A percentile compares a stretch with the other conserved stretches of the same genome.
Evolutionary conservation across 1,140 invertebrate genomes (phyloP).

Genomic region (Zophobas atratus): DNA sequence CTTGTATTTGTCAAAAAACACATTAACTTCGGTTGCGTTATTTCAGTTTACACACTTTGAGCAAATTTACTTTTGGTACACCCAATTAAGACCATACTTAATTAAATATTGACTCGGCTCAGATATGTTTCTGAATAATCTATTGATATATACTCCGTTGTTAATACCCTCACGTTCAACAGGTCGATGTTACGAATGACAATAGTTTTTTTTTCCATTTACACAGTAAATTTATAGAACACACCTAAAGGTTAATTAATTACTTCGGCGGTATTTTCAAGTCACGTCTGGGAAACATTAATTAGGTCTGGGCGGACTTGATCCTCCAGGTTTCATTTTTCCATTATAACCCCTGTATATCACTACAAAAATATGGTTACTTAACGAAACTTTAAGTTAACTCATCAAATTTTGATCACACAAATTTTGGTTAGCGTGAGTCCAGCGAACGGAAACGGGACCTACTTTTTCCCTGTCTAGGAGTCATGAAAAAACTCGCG

Average conservation of each 20-base stretch:
- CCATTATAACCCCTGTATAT: too few relatives aligned
- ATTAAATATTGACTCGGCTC: slow-evolving; percentile 20
- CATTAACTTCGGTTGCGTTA: slow-evolving; percentile 4
- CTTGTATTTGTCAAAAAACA: slow-evolving; percentile 15
- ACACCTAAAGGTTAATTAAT: slow-evolving; percentile 14
- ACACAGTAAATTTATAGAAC: neutral
- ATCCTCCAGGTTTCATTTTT: neutral
- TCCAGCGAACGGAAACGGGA: too few relatives aligned
- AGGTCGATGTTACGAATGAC: too few relatives aligned
- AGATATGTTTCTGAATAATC: slow-evolving; percentile 13
- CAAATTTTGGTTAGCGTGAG: too few relatives aligned
- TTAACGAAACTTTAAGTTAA: too few relatives aligned
- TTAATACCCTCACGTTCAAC: too few relatives aligned
- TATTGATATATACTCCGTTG: neutral
- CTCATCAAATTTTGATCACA: too few relatives aligned
- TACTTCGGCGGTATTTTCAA: neutral
- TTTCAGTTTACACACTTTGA: slow-evolving; percentile 8
- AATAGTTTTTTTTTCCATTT: too few relatives aligned
- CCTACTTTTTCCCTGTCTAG: too few relatives aligned
- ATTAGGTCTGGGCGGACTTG: neutral
- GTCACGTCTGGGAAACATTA: too few relatives aligned
- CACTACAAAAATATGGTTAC: too few relatives aligned
- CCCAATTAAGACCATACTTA: slow-evolving; percentile 13
- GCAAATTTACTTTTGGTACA: slow-evolving; percentile 26
- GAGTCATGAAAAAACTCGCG: too few relatives aligned